These are phyloP conservation scores for Cerastis rubricosa DNA, from an alignment of 2,888 invertebrate species.

Conservation along the genomic window DNA sequence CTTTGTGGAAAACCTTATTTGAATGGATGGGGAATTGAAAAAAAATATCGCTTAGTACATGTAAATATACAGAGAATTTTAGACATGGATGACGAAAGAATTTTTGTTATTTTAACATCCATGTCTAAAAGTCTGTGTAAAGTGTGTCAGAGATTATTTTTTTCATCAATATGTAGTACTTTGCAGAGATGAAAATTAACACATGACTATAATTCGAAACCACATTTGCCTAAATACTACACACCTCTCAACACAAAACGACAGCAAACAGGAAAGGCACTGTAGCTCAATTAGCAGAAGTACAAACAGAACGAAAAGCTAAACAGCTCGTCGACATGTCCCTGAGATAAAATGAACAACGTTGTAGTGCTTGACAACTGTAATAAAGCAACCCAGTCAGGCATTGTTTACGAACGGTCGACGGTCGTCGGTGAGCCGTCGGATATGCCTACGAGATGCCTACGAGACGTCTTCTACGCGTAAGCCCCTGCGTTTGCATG, in stretches of 20 bases:
- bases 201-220: background rate
- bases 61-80: constrained; percentile 3
- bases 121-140: background rate
- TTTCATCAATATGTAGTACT: background rate
- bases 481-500: constrained; percentile 64
- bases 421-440: constrained; percentile 53
- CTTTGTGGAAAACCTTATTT: constrained; percentile 58
- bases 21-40: constrained; percentile 48
- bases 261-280: constrained; percentile 36
- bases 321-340: constrained; percentile 66
- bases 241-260: constrained; percentile 14
- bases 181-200: too few relatives aligned
- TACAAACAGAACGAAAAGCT: constrained; percentile 51
- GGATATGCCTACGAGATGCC: constrained; percentile 51
- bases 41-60: constrained; percentile 8
- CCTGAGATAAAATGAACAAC: constrained; percentile 69
- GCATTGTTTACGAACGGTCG: constrained; percentile 67
- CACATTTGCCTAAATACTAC: background rate
- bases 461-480: constrained; percentile 51
- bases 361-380: constrained; percentile 68
- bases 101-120: background rate
- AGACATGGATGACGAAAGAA: background rate
- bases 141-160: too few relatives aligned
- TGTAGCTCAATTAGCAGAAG: constrained; percentile 60
- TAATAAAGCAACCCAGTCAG: constrained; percentile 68